Evolutionary conservation across 2,888 invertebrate genomes (phyloP).

Genomic region (Argyra leucocephala): DNA sequence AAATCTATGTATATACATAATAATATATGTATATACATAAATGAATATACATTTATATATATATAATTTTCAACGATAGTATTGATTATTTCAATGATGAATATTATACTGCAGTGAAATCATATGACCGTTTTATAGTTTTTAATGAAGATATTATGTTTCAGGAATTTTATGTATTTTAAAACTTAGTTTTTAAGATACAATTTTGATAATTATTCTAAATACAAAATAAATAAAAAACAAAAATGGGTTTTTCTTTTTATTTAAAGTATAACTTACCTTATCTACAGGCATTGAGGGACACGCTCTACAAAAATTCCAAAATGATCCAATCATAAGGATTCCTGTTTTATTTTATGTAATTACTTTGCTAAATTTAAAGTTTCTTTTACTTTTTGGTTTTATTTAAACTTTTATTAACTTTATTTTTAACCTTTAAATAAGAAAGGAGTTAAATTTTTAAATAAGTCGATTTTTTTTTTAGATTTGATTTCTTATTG

Average conservation of each 20-base stretch:
- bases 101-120: constrained; percentile 23
- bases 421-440: no score
- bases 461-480: no score
- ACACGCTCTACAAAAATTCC: constrained; percentile 94
- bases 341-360: constrained; percentile 19
- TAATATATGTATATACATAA: background rate
- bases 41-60: background rate
- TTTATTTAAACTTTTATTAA: background rate
- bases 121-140: constrained; percentile 15
- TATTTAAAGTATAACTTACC: constrained; percentile 61
- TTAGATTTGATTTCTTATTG: no score
- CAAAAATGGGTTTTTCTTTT: no score
- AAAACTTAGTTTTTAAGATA: background rate
- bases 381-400: background rate
- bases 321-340: constrained; percentile 93
- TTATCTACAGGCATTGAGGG: constrained; percentile 94
- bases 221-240: no score
- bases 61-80: background rate
- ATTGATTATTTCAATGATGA: constrained; percentile 17
- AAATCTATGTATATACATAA: background rate
- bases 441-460: background rate
- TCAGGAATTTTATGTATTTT: background rate
- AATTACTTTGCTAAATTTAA: background rate
- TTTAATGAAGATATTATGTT: background rate
- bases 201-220: no score